Evolutionary conservation across 2,113 vertebrate genomes (phyloP).

Genomic region (Anoplopoma fimbria): DNA sequence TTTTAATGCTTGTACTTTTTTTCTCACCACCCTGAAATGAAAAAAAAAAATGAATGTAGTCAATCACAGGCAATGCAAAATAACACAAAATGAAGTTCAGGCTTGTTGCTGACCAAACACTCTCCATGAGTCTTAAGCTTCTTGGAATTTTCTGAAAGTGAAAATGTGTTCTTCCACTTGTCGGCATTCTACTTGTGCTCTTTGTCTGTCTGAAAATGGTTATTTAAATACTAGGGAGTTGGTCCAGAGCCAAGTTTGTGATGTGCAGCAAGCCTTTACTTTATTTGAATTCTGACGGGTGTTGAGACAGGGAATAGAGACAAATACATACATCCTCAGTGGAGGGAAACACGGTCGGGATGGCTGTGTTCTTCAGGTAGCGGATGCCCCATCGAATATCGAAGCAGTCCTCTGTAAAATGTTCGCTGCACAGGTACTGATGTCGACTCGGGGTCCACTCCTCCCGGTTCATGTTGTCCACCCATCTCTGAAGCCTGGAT

Average conservation of each 20-base stretch:
- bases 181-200: background rate
- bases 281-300: background rate
- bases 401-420: slow-evolving; percentile 90
- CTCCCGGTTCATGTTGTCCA: slow-evolving; percentile 89
- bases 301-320: background rate
- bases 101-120: background rate
- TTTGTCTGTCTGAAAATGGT: background rate
- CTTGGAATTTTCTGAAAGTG: background rate
- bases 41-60: background rate
- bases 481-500: slow-evolving; percentile 88
- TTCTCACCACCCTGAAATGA: slow-evolving; percentile 63
- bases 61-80: background rate
- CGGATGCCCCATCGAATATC: slow-evolving; percentile 91
- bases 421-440: slow-evolving; percentile 91
- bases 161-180: background rate
- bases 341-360: slow-evolving; percentile 89
- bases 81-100: background rate
- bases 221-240: background rate
- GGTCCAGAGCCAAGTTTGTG: background rate
- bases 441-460: slow-evolving; percentile 90
- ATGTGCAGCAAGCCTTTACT: background rate
- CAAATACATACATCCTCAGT: slow-evolving; percentile 73
- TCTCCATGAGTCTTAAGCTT: background rate
- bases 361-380: slow-evolving; percentile 88
- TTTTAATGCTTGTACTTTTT: slow-evolving; percentile 27